Percentiles rank a stretch among this genome's conserved stretches.
phyloP scores from a whole-genome alignment of 2,888 invertebrate species.

The Pinctada fucata region DNA sequence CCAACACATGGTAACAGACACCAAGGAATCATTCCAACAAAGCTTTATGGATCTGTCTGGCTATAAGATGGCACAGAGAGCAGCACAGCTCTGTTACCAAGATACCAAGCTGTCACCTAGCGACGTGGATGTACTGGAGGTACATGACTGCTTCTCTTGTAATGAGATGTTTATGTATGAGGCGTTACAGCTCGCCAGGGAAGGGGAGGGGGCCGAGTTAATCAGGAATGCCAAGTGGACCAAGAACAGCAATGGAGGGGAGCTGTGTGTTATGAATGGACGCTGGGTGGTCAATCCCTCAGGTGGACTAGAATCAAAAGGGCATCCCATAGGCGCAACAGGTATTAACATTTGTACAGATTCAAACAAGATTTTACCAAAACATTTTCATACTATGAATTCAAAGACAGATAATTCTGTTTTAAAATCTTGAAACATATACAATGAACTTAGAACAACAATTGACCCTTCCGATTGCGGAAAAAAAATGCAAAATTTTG shows the following conservation, averaged over 20 bases:
- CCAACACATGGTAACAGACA: slow-evolving; percentile 97
- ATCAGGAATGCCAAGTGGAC: slow-evolving; percentile 63
- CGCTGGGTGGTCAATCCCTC: slow-evolving; percentile 98
- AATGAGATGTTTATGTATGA: slow-evolving; percentile 99
- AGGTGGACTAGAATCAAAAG: slow-evolving; percentile 98
- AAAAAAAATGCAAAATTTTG: too few relatives aligned
- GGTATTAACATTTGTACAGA: slow-evolving; percentile 78
- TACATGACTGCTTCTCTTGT: slow-evolving; percentile 97
- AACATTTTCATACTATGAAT: too few relatives aligned
- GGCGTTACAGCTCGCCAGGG: slow-evolving; percentile 82
- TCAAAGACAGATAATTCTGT: too few relatives aligned
- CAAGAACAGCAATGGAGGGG: slow-evolving; percentile 76
- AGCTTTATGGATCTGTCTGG: slow-evolving; percentile 89
- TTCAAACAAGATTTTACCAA: too few relatives aligned
- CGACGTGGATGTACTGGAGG: slow-evolving; percentile 74
- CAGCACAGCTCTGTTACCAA: slow-evolving; percentile 76
- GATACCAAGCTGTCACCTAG: slow-evolving; percentile 54
- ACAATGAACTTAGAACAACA: too few relatives aligned
- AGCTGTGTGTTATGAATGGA: slow-evolving; percentile 86
- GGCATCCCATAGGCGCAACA: slow-evolving; percentile 97
- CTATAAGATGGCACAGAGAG: slow-evolving; percentile 93
- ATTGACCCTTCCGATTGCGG: too few relatives aligned
- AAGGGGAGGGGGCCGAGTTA: slow-evolving; percentile 58
- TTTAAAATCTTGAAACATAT: too few relatives aligned
- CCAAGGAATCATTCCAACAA: slow-evolving; percentile 87